Conservation (phyloP, 1,140 invertebrate genomes). For the Tetragnatha versicolor region DNA sequence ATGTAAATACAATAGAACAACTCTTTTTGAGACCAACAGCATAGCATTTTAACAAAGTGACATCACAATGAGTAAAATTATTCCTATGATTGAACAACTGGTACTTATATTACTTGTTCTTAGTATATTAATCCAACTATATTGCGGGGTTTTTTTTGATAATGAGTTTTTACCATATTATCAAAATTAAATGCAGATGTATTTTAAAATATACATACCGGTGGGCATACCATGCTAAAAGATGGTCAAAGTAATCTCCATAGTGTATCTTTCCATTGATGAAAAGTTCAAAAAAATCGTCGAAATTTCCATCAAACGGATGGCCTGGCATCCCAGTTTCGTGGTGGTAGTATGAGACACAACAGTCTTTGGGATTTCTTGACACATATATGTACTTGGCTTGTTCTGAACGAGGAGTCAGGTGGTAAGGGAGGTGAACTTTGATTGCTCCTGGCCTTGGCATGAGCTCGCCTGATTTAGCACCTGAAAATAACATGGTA, state of each 20-base stretch:
- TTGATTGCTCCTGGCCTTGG: slow-evolving; percentile 39
- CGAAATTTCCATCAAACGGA: slow-evolving; percentile 26
- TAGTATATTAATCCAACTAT: too few species aligned
- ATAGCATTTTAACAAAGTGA: too few species aligned
- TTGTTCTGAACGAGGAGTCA: slow-evolving; percentile 17
- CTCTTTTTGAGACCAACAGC: too few species aligned
- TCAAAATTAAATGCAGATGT: neutral
- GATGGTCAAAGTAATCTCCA: slow-evolving; percentile 55
- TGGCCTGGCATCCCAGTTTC: neutral
- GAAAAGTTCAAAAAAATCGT: slow-evolving; percentile 54
- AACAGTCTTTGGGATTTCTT: slow-evolving; percentile 58
- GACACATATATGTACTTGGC: slow-evolving; percentile 58
- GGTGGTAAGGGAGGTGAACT: slow-evolving; percentile 48
- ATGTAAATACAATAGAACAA: too few species aligned
- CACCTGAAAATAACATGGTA: neutral
- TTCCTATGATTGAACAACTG: too few species aligned
- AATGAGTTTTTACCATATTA: too few species aligned
- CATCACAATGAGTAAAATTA: too few species aligned
- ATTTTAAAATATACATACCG: slow-evolving; percentile 4
- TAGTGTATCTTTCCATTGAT: slow-evolving; percentile 36
- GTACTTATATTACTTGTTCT: too few species aligned
- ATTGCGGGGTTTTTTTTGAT: too few species aligned
- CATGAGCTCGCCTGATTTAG: slow-evolving; percentile 11
- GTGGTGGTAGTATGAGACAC: slow-evolving; percentile 58
- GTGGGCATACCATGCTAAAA: slow-evolving; percentile 52